A percentile compares a stretch with the other conserved stretches of the same genome.
These are phyloP conservation scores for Paramormyrops kingsleyae DNA, from an alignment of 2,113 vertebrate genomes.

Conservation along the genomic window DNA sequence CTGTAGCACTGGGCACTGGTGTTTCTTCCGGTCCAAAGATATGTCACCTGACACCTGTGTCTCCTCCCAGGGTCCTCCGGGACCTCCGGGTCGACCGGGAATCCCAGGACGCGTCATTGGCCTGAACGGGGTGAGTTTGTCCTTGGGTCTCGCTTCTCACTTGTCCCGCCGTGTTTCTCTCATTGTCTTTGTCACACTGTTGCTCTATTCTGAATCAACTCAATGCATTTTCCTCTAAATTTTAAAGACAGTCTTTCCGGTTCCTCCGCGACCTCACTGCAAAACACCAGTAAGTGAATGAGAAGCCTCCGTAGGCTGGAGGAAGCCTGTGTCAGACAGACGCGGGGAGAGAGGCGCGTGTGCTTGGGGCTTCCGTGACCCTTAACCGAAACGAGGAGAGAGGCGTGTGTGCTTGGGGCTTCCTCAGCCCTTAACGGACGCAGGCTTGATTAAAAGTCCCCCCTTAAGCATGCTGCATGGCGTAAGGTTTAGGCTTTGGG, in stretches of 20 bases:
- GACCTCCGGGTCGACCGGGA: conserved; percentile 75
- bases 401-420: neutral
- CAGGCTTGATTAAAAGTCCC: neutral
- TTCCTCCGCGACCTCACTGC: conserved; percentile 81
- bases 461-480: conserved; percentile 34
- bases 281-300: conserved; percentile 81
- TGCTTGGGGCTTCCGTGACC: neutral
- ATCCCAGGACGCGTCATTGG: conserved; percentile 69
- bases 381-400: neutral
- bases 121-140: conserved; percentile 80
- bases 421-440: neutral
- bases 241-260: conserved; percentile 79
- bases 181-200: neutral
- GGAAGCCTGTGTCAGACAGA: neutral
- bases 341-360: neutral
- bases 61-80: conserved; percentile 67
- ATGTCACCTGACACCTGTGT: neutral
- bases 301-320: conserved; percentile 35
- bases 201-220: conserved; percentile 17
- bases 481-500: neutral
- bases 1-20: neutral
- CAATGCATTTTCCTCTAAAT: conserved; percentile 52
- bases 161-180: neutral
- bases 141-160: no score
- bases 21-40: neutral